phyloP scores from a whole-genome alignment of 2,113 vertebrate genomes.

The Clarias macrocephalus region DNA sequence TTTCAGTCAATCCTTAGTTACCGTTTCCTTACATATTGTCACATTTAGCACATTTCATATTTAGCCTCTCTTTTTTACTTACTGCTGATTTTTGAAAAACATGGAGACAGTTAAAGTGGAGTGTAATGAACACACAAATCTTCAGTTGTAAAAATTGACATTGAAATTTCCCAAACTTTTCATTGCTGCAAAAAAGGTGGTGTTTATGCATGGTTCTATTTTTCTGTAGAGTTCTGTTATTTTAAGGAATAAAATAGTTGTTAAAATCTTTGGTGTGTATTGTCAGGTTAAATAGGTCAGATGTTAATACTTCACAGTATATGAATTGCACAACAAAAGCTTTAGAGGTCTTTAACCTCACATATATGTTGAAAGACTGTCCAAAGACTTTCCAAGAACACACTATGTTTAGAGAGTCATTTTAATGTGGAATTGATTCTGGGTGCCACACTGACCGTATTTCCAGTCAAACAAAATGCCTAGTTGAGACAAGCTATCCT shows the following conservation, averaged over 20 bases:
- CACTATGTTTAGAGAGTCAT: not conserved
- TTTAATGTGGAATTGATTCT: not conserved
- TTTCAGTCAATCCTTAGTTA: not conserved
- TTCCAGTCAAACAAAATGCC: not conserved
- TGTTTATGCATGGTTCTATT: constrained; percentile 12
- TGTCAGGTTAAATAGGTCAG: not conserved
- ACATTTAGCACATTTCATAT: not conserved
- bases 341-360: not conserved
- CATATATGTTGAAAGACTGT: not conserved
- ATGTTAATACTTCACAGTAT: not conserved
- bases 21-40: not conserved
- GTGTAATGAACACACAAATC: not conserved
- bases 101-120: too few species aligned
- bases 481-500: not conserved
- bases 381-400: not conserved
- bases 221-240: not conserved
- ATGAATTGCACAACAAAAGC: not conserved
- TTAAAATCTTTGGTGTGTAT: not conserved
- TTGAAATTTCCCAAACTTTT: not conserved
- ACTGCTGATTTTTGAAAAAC: not conserved
- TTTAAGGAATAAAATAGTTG: constrained; percentile 28
- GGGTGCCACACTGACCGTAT: not conserved
- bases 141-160: not conserved
- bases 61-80: not conserved
- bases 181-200: constrained; percentile 1